Evolutionary conservation across 1,140 invertebrate species (phyloP), one percentile per base, ranked within the genome.

Genomic region (Octopus bimaculoides): DNA sequence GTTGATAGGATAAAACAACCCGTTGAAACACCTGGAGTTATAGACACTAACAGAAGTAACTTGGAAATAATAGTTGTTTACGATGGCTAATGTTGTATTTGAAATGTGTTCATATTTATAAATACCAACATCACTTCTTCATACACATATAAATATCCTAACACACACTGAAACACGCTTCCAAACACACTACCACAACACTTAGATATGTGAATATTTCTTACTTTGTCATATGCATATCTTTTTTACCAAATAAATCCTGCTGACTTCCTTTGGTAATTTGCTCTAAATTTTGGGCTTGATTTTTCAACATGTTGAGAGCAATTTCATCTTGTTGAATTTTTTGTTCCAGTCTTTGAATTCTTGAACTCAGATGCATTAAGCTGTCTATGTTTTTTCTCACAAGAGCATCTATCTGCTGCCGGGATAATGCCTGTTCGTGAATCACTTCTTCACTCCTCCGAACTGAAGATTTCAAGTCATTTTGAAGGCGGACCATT

Each of bases 231-330:
- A 80, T 52, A 77, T 90, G 87, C 7, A 84, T 75, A 81, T 90
- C 88, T 83, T 86, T 87, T 78, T 85, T 86, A 20, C 80, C 76
- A 54, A 86, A 79, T 5, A 89, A 82, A 80, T 89, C 89, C 78
- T 89, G 86, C 75, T 90, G 89, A 80, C 86, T 87, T 56, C 85
- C 82, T 52, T 88, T 77, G 10, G 89, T 86, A 6, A 86, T 83
- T 81, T 90, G 88, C 82, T 90, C 89, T 52, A 90, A 85, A 80
- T 84, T 86, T 83, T 89, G 88, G 9, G 87, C 89, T 76, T 90
- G 88, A 78, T 83, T 86, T 77, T 89, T 85, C 75, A 90, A 82
- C 2, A 84, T 80, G 52, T 84, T 84, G 71, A 90, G 71, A 6
- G 88, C 85, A 14, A 83, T 81, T 78, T 86, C 85, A 73, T 90